Evolutionary conservation across 2,888 invertebrate genomes (phyloP).

Genomic region (Thelaira solivaga): DNA sequence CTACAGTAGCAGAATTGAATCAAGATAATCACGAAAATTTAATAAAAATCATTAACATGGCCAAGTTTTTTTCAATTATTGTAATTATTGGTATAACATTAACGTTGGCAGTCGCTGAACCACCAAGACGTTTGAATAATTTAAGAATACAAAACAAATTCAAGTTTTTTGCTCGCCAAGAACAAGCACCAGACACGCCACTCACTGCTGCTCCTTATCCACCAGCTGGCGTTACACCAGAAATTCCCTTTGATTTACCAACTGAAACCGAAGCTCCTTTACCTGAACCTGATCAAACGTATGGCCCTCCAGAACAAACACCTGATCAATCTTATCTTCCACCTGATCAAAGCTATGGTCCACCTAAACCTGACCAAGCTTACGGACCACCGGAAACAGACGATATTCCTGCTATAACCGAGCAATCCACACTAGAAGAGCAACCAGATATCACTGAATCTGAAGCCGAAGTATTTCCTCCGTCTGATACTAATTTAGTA

Average conservation of each 20-base stretch:
- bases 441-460: slow-evolving; percentile 63
- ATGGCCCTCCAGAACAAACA: slow-evolving; percentile 66
- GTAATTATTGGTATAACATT: slow-evolving; percentile 65
- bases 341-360: too few relatives aligned
- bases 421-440: slow-evolving; percentile 60
- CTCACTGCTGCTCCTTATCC: slow-evolving; percentile 68
- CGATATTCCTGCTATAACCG: slow-evolving; percentile 15
- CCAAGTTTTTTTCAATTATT: slow-evolving; percentile 60
- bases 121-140: slow-evolving; percentile 55
- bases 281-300: slow-evolving; percentile 67
- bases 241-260: slow-evolving; percentile 70
- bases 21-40: neutral
- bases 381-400: slow-evolving; percentile 60
- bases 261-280: slow-evolving; percentile 68
- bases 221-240: slow-evolving; percentile 71
- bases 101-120: slow-evolving; percentile 62
- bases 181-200: slow-evolving; percentile 62
- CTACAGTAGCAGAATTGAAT: slow-evolving; percentile 5
- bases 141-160: slow-evolving; percentile 21
- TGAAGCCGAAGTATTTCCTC: slow-evolving; percentile 22
- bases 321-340: slow-evolving; percentile 68
- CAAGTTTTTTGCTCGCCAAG: slow-evolving; percentile 68
- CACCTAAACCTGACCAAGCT: too few relatives aligned
- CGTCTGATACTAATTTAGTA: slow-evolving; percentile 43
- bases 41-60: slow-evolving; percentile 65